Evolutionary conservation across 1,140 invertebrate genomes (phyloP), one percentile per base, ranked within the genome.

Genomic region (Danaus melanippus): DNA sequence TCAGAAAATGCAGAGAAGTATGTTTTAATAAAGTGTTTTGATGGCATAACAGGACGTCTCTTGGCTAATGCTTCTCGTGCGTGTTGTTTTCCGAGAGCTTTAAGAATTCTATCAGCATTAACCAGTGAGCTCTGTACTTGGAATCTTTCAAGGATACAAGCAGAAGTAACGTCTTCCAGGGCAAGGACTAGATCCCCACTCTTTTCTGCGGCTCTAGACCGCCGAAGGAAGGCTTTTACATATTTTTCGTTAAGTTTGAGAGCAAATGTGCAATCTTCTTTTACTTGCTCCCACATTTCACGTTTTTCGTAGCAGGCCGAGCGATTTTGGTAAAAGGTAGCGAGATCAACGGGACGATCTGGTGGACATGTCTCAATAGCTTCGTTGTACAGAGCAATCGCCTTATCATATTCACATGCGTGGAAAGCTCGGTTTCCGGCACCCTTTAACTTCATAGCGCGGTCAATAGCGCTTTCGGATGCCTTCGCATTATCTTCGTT

Each of bases 281-380:
- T 92, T 0, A 98, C 96, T 60, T 92, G 89, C 55, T 91, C 90
- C 89, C 92, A 95, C 79, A 96, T 95, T 85, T 94, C 94, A 87
- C 97, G 88, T 78, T 97, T 95, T 85, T 98, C 97, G 88, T 96
- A 96, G 17, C 96, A 94, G 42, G 97, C 97, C 6, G 97, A 97
- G 75, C 96, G 91, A 76, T 99, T 99, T 83, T 98, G 97, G 86
- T 97, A 98, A 81, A 96, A 97, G 10, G 94, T 97, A 5, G 97
- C 92, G 45, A 98, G 80, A 63, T 95, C 94, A 3, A 90, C 88
- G 39, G 86, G 88, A 66, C 93, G 90, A 43, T 94, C 92, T 9
- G 85, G 69, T 1, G 96, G 95, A 79, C 96, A 98, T 9, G 92
- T 87, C 64, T 93, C 90, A 57, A 98, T 97, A 0, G 97, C 97